Evolutionary conservation across 1,140 invertebrate species (phyloP), one percentile per base, ranked within the genome.

Genomic region (Akabosia matsudoensis): DNA sequence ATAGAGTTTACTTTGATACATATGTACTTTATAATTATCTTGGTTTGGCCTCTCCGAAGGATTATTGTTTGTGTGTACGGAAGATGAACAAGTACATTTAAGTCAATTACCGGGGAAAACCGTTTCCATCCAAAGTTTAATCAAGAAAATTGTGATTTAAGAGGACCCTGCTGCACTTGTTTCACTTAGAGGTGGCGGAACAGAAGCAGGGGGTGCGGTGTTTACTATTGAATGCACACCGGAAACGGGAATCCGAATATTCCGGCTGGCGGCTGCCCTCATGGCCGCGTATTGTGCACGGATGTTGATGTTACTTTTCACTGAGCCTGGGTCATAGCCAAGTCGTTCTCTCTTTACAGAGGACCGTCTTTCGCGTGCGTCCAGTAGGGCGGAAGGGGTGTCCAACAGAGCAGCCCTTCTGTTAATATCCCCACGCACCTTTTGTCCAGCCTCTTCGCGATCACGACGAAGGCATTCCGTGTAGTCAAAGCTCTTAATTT

Each of bases 271-370:
- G 52, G 73, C 78, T 3, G 33, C 70, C 52, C 78, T 74, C 75
- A 79, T 75, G 10, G 78, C 76, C 4, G 73, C 74, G 51, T 79
- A 79, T 37, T 79, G 78, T 70, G 78, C 78, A 34, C 78, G 33
- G 26, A 72, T 74, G 72, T 22, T 51, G 30, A 74, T 74, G 51
- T 74, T 51, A 54, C 28, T 74, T 56, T 33, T 24, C 13, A 74
- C 34, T 28, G 37, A 31, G 1, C 10, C 24, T 14, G 70, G 22
- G 26, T 72, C 70, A 34, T 72, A 51, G 7, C 33, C 37, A 45
- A 72, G 33, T 37, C 70, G 13, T 13, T 34, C 33, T 1, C 10
- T 7, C 28, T 34, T 70, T 33, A 72, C 7, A 24, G 30, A 37
- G 2, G 33, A 34, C 24, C 33, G 37, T 22, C 28, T 72, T 72